Base-by-base conservation (phyloP, 1,140 invertebrate genomes). In the Batillaria attramentaria region DNA sequence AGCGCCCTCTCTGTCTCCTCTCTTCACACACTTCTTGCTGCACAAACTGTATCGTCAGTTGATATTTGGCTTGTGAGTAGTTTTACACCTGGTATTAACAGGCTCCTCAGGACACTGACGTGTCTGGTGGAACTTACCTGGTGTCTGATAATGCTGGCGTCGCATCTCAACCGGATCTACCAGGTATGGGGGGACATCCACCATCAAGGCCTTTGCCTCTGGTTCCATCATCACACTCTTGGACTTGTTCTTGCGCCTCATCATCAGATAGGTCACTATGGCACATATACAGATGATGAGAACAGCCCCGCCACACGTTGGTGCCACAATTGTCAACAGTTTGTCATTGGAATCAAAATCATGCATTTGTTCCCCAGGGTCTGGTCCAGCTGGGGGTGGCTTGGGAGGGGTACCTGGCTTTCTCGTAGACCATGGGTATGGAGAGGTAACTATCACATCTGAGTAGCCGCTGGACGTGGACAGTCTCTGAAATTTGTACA, bases 141-240 rank as follows among this genome's bases (percentile, higher is more conserved):
- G 97, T 2, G 97, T 99, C 92, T 99, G 97, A 94, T 98, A 99
- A 90, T 98, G 98, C 65, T 99, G 92, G 66, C 98, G 92, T 20
- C 98, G 93, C 94, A 99, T 96, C 91, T 99, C 97, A 0, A 99
- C 97, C 0, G 98, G 98, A 92, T 99, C 98, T 68, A 95, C 96
- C 1, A 97, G 92, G 77, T 89, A 88, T 13, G 89, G 83, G 0
- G 88, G 87, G 20, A 87, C 79, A 35, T 87, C 86, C 72, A 88
- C 86, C 33, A 87, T 85, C 69, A 87, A 80, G 18, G 88, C 82
- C 50, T 84, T 84, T 18, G 83, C 54, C 72, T 84, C 83, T 31
- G 80, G 82, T 84, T 90, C 77, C 83, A 88, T 20, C 82, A 84
- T 72, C 83, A 89, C 79, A 85, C 88, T 83, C 79, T 90, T 90